phyloP scores from a whole-genome alignment of 2,888 invertebrate genomes.

The Mesochorus sp. region DNA sequence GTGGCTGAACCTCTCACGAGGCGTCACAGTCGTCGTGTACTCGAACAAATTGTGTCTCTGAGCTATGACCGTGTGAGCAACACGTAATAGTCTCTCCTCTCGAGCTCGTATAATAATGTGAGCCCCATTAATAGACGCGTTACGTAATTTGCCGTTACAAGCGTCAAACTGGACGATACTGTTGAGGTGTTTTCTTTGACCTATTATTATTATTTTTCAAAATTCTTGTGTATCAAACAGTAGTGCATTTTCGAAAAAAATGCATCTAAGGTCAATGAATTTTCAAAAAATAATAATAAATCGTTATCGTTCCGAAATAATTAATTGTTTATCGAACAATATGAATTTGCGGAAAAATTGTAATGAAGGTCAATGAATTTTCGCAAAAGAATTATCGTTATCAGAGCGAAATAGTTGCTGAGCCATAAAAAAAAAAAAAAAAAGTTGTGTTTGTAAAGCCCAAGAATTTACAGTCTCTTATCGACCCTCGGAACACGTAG shows the following conservation, averaged over 20 bases:
- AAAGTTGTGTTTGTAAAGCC: too few relatives aligned
- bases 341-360: too few relatives aligned
- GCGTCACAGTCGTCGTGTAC: constrained; percentile 39
- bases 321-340: too few relatives aligned
- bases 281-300: too few relatives aligned
- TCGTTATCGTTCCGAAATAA: too few relatives aligned
- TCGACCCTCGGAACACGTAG: constrained; percentile 17
- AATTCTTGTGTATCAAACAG: background rate
- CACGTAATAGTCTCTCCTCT: constrained; percentile 43
- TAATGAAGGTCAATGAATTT: too few relatives aligned
- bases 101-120: constrained; percentile 34
- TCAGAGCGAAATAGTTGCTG: too few relatives aligned
- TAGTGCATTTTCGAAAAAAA: too few relatives aligned
- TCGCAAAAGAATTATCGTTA: too few relatives aligned
- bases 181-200: background rate
- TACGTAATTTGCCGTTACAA: constrained; percentile 57
- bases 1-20: constrained; percentile 61
- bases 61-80: constrained; percentile 56
- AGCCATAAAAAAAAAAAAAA: too few relatives aligned
- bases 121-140: constrained; percentile 53
- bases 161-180: constrained; percentile 26
- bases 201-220: constrained; percentile 13
- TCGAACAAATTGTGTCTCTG: constrained; percentile 63
- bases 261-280: too few relatives aligned
- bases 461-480: constrained; percentile 23